Evolutionary conservation across 1,140 invertebrate species (phyloP).

Genomic region (Stegodyphus mimosarum): DNA sequence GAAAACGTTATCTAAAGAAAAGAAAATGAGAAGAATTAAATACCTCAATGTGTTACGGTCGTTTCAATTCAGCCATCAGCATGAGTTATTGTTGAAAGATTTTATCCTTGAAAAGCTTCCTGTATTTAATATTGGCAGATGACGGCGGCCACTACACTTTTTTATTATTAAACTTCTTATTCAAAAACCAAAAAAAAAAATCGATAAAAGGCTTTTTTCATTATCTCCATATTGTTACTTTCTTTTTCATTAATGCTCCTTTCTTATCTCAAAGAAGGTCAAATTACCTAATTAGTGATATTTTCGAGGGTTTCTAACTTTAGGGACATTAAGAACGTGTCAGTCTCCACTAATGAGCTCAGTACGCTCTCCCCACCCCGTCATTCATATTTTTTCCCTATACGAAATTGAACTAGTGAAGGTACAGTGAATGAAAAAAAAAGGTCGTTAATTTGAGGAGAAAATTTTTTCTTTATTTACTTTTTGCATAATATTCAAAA

Average conservation of each 20-base stretch:
- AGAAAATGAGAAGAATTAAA: not conserved
- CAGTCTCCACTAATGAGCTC: conserved; percentile 32
- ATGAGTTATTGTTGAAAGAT: not conserved
- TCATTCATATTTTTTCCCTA: too few species aligned
- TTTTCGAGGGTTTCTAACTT: conserved; percentile 1
- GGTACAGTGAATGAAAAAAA: too few species aligned
- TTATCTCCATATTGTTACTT: conserved; percentile 28
- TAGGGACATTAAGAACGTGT: conserved; percentile 13
- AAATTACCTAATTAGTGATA: conserved; percentile 37
- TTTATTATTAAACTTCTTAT: too few species aligned
- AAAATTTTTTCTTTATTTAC: too few species aligned
- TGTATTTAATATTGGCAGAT: not conserved
- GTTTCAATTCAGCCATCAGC: not conserved
- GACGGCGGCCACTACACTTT: too few species aligned
- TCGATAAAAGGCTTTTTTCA: conserved; percentile 5
- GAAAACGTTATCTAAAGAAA: not conserved
- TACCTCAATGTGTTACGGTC: not conserved
- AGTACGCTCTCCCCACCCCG: not conserved
- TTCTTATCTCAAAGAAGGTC: conserved; percentile 21
- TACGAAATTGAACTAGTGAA: too few species aligned
- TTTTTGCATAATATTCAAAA: too few species aligned
- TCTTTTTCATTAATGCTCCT: conserved; percentile 20
- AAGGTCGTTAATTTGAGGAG: too few species aligned
- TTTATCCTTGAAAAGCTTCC: not conserved
- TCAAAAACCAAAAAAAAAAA: not conserved